Evolutionary conservation across 1,140 invertebrate species (phyloP), one percentile per base, ranked within the genome.

Genomic region (Drosophila navojoa): DNA sequence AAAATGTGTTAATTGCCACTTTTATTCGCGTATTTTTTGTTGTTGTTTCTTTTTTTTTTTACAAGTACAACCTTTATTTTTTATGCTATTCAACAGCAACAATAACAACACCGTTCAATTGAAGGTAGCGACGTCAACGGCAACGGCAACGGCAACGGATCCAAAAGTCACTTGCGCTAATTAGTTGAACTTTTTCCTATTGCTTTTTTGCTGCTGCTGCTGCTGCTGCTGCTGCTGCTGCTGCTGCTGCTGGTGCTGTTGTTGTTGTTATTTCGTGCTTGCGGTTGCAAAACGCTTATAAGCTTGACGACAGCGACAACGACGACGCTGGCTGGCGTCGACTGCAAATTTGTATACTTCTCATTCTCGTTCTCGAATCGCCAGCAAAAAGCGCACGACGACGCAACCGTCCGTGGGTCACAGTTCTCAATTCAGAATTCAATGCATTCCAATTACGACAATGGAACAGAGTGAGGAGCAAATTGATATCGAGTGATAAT

Each of bases 91-190:
- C 55, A 63, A 57, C 62, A 55, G 27, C 32, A 40, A 54, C 40
- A 49, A 42, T n/a, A 42, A 42, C 32, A 55, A 53, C 50, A 61
- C 38, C 53, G 58, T 50, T 42, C 68, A 64, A 72, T 58, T 66
- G 67, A 25, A 73, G 58, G 54, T 44, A 44, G 6, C 27, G 32
- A n/a, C 44, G 52, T 35, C 42, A 32, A 13, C 53, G 49, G 11
- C 38, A 29, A 61, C 58, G 52, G 11, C 42, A 13, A 68, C 40
- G 69, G 7, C 38, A 29, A 62, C 58, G 53, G 11, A 64, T 87
- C 80, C 82, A 87, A 87, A 87, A 87, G 82, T 87, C 84, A 82
- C 84, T 87, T 82, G 84, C 69, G 82, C 84, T 87, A 87, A 87
- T 87, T 89, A 87, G 79, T 87, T 81, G 79, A 87, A 81, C 81